These are phyloP conservation scores for Drosophila mojavensis DNA, from an alignment of 1,140 invertebrate species.

Conservation along the genomic window DNA sequence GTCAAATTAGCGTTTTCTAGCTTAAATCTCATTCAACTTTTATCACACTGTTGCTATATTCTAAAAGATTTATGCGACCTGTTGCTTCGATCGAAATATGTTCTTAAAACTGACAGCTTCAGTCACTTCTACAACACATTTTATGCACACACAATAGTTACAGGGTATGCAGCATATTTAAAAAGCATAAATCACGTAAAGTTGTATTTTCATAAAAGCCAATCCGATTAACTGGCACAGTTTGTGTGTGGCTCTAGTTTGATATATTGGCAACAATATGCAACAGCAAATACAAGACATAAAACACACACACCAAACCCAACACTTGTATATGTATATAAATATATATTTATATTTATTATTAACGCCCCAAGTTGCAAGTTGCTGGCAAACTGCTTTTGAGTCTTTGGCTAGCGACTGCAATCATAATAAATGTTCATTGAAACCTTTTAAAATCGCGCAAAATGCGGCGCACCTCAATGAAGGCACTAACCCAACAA, in stretches of 20 bases:
- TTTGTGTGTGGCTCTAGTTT: constrained; percentile 40
- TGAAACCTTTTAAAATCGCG: constrained; percentile 83
- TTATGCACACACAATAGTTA: not conserved
- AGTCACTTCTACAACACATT: not conserved
- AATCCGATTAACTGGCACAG: constrained; percentile 13
- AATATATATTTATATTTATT: constrained; percentile 53
- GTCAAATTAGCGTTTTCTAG: too few species aligned
- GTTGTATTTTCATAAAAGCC: constrained; percentile 58
- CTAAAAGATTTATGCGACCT: not conserved
- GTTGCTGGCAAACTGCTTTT: constrained; percentile 12
- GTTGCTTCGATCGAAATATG: not conserved
- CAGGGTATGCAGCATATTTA: constrained; percentile 1
- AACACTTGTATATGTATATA: constrained; percentile 23
- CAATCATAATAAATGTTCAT: constrained; percentile 83
- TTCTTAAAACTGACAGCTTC: not conserved
- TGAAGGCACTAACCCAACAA: constrained; percentile 72
- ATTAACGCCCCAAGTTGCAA: constrained; percentile 30
- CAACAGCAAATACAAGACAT: constrained; percentile 19
- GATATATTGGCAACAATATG: constrained; percentile 60
- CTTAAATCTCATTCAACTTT: too few species aligned
- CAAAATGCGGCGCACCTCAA: constrained; percentile 73
- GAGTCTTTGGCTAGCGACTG: constrained; percentile 33
- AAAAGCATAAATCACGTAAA: constrained; percentile 29
- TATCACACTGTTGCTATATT: too few species aligned
- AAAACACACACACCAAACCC: not conserved